Evolutionary conservation across 2,888 invertebrate species (phyloP).

Genomic region (Elegia similella): DNA sequence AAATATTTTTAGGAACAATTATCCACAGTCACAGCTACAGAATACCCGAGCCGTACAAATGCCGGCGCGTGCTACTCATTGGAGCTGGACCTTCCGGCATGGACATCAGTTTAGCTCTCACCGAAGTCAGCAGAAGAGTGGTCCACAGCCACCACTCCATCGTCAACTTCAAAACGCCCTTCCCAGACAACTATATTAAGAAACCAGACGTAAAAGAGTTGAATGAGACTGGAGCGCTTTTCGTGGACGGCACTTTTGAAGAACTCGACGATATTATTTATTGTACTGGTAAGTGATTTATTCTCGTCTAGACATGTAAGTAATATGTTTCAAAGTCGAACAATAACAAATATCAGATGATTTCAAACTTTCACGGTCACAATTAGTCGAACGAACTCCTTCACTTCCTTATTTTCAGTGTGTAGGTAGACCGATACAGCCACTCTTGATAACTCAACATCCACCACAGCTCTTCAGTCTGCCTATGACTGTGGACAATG

Average conservation of each 20-base stretch:
- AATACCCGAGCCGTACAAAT: constrained; percentile 79
- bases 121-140: constrained; percentile 61
- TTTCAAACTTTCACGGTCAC: too few relatives aligned
- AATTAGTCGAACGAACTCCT: too few relatives aligned
- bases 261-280: constrained; percentile 85
- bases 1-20: constrained; percentile 77
- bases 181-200: constrained; percentile 71
- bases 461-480: too few relatives aligned
- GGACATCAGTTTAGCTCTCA: constrained; percentile 86
- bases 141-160: constrained; percentile 77
- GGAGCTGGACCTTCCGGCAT: constrained; percentile 89
- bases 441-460: too few relatives aligned
- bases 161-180: constrained; percentile 55
- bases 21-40: constrained; percentile 89
- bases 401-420: neutral
- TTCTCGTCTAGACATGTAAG: too few relatives aligned
- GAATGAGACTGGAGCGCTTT: constrained; percentile 73
- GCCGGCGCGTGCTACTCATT: constrained; percentile 83
- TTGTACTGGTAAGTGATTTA: constrained; percentile 84
- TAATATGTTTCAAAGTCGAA: too few relatives aligned
- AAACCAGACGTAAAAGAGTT: constrained; percentile 79
- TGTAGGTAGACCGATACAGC: neutral
- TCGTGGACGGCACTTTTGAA: constrained; percentile 82
- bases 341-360: too few relatives aligned
- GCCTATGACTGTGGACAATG: too few relatives aligned